Conservation (phyloP, 2,797 vertebrate genomes). For the Prionace glauca region DNA sequence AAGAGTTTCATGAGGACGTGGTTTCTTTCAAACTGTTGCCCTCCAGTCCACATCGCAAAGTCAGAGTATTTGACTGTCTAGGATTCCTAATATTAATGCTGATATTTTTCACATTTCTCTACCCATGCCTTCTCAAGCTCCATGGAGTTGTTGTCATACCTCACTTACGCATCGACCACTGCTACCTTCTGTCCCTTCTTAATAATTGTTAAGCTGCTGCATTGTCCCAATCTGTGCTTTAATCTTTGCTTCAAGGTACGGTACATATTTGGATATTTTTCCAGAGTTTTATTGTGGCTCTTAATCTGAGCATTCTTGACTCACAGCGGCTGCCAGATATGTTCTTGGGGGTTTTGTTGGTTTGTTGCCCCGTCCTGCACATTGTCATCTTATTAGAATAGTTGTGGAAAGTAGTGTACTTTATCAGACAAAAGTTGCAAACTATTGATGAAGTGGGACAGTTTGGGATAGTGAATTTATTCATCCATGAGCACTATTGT, state of each 20-base stretch:
- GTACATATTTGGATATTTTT: not conserved
- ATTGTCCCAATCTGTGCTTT: not conserved
- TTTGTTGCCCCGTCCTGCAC: not conserved
- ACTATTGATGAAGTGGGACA: no score
- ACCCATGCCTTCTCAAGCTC: not conserved
- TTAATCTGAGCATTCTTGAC: not conserved
- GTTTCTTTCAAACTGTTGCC: not conserved
- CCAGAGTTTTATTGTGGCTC: not conserved
- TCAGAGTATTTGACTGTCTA: not conserved
- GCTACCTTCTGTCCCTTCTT: not conserved
- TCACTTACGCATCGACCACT: not conserved
- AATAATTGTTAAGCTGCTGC: not conserved
- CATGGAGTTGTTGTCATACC: not conserved
- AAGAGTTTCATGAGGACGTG: not conserved
- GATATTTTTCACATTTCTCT: not conserved
- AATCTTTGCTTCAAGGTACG: not conserved
- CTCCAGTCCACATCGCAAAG: not conserved
- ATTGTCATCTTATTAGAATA: not conserved
- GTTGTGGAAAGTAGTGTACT: no score
- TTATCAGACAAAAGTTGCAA: no score
- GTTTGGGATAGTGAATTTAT: no score
- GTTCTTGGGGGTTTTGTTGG: not conserved
- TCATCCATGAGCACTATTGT: no score
- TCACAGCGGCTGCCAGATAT: not conserved
- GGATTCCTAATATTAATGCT: not conserved